Evolutionary conservation across 2,113 vertebrate species (phyloP).

Genomic region (Pterocles orientalis): DNA sequence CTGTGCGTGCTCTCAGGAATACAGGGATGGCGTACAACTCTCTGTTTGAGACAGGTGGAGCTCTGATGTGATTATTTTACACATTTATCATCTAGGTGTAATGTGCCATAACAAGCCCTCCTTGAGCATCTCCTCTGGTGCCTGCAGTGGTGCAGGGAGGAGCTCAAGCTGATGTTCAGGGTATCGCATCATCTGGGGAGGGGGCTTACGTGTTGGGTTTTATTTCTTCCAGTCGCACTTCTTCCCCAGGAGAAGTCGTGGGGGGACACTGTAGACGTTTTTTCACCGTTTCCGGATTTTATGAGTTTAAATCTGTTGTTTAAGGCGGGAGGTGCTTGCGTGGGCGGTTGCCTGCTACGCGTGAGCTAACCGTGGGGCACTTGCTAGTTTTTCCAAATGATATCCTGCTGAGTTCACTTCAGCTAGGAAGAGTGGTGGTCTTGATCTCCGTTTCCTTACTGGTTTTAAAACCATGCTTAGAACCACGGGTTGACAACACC

Average conservation of each 20-base stretch:
- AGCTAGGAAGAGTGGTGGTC: no score
- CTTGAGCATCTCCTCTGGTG: not conserved
- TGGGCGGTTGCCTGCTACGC: no score
- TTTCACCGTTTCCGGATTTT: not conserved
- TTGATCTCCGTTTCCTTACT: not conserved
- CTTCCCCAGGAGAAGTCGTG: not conserved
- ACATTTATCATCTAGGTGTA: no score
- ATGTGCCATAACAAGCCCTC: not conserved
- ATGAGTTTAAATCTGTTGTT: not conserved
- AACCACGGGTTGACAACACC: not conserved
- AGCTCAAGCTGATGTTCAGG: no score
- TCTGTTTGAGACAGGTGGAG: no score
- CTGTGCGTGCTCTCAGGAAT: no score
- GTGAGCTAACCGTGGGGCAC: no score
- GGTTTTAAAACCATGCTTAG: not conserved
- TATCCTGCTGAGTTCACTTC: no score
- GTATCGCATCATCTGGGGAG: not conserved
- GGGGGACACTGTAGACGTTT: not conserved
- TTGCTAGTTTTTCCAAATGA: no score
- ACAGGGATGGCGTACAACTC: no score
- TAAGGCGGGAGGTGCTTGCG: not conserved
- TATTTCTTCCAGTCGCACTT: not conserved
- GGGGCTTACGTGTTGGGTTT: not conserved
- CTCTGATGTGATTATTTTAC: no score
- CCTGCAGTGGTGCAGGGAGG: not conserved